Base-by-base conservation (phyloP, 2,888 invertebrate species). In the Cataglyphis altisquamis region DNA sequence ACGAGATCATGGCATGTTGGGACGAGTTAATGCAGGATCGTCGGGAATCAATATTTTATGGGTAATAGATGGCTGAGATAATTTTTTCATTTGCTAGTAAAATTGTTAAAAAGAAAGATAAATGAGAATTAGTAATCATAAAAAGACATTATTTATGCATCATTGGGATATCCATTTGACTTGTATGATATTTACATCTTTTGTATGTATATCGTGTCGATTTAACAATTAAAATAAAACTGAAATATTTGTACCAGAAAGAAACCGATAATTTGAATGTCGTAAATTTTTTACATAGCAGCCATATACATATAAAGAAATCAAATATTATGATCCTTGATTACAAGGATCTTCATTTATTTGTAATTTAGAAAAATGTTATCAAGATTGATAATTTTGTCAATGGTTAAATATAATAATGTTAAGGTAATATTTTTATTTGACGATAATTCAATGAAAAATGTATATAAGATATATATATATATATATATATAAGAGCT, bases 21-120 rank as follows among this genome's bases (percentile, higher is more conserved):
- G 97, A 93, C 96, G 97, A 92, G 97, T 97, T 67, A 97, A 98
- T 94, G 95, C 98, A 68, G 98, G 97, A 66, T 96, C 96, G 94
- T 97, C 97, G 73, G 98, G 98, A 78, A 96, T 98, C 89, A 98
- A 98, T 95, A 96, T 98, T 95, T 95, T 98, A 86, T 98, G 98
- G 97, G 96, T 98, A 88, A 97, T 98, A 90, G 97, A 97, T 36
- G 41, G 85, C 36, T 90, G 66, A 87, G 62, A 66, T 12, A 15
- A 21, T n/a, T 63, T 60, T 62, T 39, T 8, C 39, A 55, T 52
- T 52, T 73, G 12, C 25, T n/a, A 39, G 18, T 39, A 4, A 39
- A 77, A n/a, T 55, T n/a, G 8, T n/a, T 8, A 52, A 1, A 25
- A 52, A 64, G 25, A 1, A 66, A 39, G 25, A 29, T 39, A 55